phyloP scores from a whole-genome alignment of 2,113 vertebrate species.

The Corydoras sp. region DNA sequence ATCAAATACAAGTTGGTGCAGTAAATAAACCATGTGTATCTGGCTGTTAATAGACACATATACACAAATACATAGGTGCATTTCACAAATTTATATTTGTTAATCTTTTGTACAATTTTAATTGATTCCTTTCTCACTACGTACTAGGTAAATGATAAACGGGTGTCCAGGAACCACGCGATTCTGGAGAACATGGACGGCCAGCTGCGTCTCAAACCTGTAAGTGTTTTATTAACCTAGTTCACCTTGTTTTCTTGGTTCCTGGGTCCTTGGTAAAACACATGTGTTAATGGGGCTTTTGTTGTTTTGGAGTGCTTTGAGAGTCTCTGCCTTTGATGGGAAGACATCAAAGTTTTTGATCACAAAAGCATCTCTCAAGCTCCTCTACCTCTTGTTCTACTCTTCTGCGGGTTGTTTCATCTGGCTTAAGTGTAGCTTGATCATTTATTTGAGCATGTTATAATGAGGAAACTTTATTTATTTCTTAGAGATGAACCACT shows the following conservation, averaged over 20 bases:
- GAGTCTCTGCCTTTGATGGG: slow-evolving; percentile 21
- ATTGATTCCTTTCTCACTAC: neutral
- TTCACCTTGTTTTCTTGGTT: neutral
- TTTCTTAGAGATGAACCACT: too few species aligned
- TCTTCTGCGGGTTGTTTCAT: too few species aligned
- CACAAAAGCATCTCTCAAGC: neutral
- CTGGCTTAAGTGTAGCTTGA: neutral
- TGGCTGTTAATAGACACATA: too few species aligned
- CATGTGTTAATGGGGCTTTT: slow-evolving; percentile 17
- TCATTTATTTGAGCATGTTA: neutral
- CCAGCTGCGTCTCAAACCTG: slow-evolving; percentile 76
- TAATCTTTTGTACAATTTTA: too few species aligned
- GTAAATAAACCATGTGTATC: too few species aligned
- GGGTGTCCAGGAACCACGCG: slow-evolving; percentile 76
- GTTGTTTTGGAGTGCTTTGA: slow-evolving; percentile 13
- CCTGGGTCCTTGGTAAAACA: neutral
- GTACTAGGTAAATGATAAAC: slow-evolving; percentile 74
- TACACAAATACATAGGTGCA: too few species aligned
- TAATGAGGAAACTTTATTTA: neutral
- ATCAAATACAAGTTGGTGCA: too few species aligned
- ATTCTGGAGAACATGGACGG: slow-evolving; percentile 68
- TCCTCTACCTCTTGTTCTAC: neutral
- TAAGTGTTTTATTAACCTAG: slow-evolving; percentile 41
- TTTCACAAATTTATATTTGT: too few species aligned
- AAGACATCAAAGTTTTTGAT: slow-evolving; percentile 33